Base-by-base conservation (phyloP, 2,888 invertebrate genomes). In the Orthosia gracilis region DNA sequence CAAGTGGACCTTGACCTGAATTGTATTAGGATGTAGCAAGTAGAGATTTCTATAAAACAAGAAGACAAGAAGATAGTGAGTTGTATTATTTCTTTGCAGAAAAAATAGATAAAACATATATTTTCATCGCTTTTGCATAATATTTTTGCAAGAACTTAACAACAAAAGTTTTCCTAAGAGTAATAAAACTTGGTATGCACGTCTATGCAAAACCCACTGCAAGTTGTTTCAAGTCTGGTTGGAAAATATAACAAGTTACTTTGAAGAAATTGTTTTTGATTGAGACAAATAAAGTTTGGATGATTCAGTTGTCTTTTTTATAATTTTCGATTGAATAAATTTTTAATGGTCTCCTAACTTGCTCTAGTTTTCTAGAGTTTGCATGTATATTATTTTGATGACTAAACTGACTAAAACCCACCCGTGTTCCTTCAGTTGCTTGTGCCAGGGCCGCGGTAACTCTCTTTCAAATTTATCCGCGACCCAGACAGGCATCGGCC, bases 151-250 rank as follows among this genome's bases (percentile, higher is more conserved):
- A 17, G 11, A 73, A 61, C 73, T 80, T 45, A 17, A 50, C 13
- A 65, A 61, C 40, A 21, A 54, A 62, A 80, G 54, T 76, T 80
- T n/a, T 7, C 21, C 21, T 23, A 47, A 55, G 45, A 65, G 26
- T 64, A 73, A 80, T 54, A 61, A 59, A 80, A 80, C 59, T 73
- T 73, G 17, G 49, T 21, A 64, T 72, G 49, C 79, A 40, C 26
- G 59, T 61, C 31, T 52, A 63, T 71, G 80, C 18, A 79, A 58
- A 76, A 72, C 80, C 54, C 21, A 23, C 50, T 49, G 40, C 11
- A 26, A 80, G 80, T 54, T 58, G 58, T 59, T 54, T 49, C n/a
- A 50, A 72, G 54, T 59, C 17, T 17, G 21, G 40, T 59, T 54
- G 58, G 45, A 59, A 65, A 64, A 73, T 47, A 52, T 31, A 64